Evolutionary conservation across 2,797 vertebrate species (phyloP).

Genomic region (Lemur catta): DNA sequence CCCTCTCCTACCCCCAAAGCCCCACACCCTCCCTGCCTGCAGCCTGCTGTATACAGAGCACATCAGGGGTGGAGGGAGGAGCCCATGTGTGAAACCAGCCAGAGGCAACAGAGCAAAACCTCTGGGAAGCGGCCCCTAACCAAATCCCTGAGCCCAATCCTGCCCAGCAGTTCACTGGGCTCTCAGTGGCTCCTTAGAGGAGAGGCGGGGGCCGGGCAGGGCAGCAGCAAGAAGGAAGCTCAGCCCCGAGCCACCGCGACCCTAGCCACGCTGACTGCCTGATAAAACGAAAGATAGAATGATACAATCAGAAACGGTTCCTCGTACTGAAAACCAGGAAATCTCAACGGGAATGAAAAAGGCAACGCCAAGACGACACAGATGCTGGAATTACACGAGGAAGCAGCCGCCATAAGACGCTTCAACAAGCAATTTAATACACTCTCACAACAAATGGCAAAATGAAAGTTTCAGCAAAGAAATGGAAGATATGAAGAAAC

Average conservation of each 20-base stretch:
- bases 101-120: rapidly evolving
- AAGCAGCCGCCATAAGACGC: too few species aligned
- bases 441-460: background rate
- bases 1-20: background rate
- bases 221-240: background rate
- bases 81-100: background rate
- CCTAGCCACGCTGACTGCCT: background rate
- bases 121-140: too few species aligned
- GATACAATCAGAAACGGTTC: background rate
- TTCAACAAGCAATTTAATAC: background rate
- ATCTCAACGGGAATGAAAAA: background rate
- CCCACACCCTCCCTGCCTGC: too few species aligned
- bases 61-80: rapidly evolving
- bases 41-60: background rate
- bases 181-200: rapidly evolving
- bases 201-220: background rate
- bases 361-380: background rate
- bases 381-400: background rate
- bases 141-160: too few species aligned
- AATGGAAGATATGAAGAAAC: background rate
- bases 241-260: background rate
- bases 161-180: background rate
- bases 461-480: background rate
- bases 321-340: background rate
- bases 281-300: background rate